Evolutionary conservation across 2,113 vertebrate genomes (phyloP).

Genomic region (Thomomys bottae): DNA sequence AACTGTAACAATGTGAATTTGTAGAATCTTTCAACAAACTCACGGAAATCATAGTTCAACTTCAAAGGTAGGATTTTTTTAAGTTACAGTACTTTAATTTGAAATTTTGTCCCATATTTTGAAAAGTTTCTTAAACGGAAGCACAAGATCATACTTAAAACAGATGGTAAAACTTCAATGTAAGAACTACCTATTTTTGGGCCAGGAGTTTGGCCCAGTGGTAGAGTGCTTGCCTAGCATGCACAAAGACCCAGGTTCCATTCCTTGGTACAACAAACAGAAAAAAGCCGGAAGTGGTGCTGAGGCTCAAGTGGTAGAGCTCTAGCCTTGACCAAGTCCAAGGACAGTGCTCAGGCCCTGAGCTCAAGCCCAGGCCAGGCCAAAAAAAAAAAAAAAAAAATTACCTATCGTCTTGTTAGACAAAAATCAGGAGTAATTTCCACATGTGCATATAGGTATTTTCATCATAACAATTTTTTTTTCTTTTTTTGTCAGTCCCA

Average conservation of each 20-base stretch:
- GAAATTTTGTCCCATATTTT: not conserved
- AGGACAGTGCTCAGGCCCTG: no score
- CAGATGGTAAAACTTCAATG: not conserved
- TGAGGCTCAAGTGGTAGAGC: no score
- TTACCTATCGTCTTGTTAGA: constrained; percentile 5
- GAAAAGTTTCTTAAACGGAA: constrained; percentile 44
- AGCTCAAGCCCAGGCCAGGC: no score
- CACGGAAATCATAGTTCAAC: not conserved
- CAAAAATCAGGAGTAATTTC: constrained; percentile 27
- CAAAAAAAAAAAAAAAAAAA: no score
- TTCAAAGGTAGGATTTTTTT: not conserved
- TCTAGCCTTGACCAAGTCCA: no score
- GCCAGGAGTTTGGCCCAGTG: no score
- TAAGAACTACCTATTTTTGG: constrained; percentile 15
- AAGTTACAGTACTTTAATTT: not conserved
- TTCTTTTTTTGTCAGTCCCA: no score
- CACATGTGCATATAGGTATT: not conserved
- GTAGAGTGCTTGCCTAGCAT: no score
- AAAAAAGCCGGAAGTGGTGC: no score
- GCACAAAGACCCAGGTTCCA: no score
- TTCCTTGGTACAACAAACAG: no score
- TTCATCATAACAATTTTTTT: not conserved
- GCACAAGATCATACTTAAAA: constrained; percentile 7
- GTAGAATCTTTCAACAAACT: not conserved
- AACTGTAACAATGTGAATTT: not conserved